Evolutionary conservation across 2,888 invertebrate species (phyloP).

Genomic region (Serripes groenlandicus): DNA sequence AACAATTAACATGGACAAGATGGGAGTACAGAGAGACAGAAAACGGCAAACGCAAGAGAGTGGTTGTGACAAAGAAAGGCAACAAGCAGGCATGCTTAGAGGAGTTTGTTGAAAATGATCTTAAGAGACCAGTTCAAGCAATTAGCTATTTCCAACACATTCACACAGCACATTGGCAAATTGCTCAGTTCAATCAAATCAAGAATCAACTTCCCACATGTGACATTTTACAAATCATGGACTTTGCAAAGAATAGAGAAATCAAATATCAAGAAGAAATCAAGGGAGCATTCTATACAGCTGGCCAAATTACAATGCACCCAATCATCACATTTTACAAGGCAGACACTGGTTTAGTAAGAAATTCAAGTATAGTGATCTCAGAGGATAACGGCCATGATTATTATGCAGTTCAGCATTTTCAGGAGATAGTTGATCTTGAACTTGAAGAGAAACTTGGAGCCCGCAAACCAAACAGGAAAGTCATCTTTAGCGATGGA

Average conservation of each 20-base stretch:
- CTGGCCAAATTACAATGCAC: slow-evolving; percentile 58
- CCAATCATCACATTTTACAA: slow-evolving; percentile 59
- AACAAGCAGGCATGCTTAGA: slow-evolving; percentile 33
- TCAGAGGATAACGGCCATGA: slow-evolving; percentile 54
- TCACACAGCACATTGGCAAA: slow-evolving; percentile 61
- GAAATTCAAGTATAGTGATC: slow-evolving; percentile 39
- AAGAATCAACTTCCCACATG: slow-evolving; percentile 44
- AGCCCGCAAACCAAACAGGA: slow-evolving; percentile 8
- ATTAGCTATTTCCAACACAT: slow-evolving; percentile 45
- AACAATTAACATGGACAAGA: slow-evolving; percentile 44
- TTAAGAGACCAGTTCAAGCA: slow-evolving; percentile 45
- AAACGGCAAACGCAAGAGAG: slow-evolving; percentile 33
- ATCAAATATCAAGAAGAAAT: slow-evolving; percentile 57
- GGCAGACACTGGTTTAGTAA: slow-evolving; percentile 27
- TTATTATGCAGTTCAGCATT: slow-evolving; percentile 43
- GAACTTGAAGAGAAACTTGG: slow-evolving; percentile 23
- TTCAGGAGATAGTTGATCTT: slow-evolving; percentile 26
- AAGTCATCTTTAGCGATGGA: slow-evolving; percentile 39
- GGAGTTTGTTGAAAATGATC: slow-evolving; percentile 45
- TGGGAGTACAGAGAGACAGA: slow-evolving; percentile 31
- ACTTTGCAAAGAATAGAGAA: slow-evolving; percentile 88
- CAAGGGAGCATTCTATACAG: slow-evolving; percentile 47
- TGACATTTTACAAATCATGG: slow-evolving; percentile 84
- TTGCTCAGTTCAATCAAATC: slow-evolving; percentile 45
- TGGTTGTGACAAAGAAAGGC: slow-evolving; percentile 42